Evolutionary conservation across 2,113 vertebrate genomes (phyloP), one percentile per base, ranked within the genome.

Genomic region (Mormyrus iriodes): DNA sequence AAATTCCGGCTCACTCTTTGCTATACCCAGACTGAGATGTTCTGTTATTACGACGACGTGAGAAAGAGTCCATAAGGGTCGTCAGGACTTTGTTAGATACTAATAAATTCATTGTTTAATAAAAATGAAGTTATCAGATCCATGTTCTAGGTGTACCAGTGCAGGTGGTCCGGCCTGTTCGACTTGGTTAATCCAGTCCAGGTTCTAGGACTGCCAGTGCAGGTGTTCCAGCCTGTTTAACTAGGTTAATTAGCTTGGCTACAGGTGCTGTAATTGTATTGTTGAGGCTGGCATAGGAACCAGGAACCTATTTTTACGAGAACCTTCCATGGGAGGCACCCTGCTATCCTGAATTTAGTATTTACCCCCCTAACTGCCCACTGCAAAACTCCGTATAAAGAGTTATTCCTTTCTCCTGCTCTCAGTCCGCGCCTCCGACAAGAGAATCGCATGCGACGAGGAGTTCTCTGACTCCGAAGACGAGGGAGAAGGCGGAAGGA

Each of bases 391-490:
- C 8, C 69, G 17, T 21, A 39, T 3, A 35, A 76, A 31, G n/a
- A 13, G 8, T 61, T 24, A 4, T 17, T 48, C 5, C 90, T 82
- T 48, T 44, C 88, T 84, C 88, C 39, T 88, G 31, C 87, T 88
- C 90, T 61, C 92, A 99, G 98, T 99, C 90, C 95, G 97, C 49
- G 97, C 97, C 5, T 98, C 97, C 79, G 98, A 98, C 90, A 98
- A 98, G 91, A 96, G 97, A 92, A 98, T 99, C 93, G 97, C 97
- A 61, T 98, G 98, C 55, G 97, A 98, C 61, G 97, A 98, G 89
- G 98, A 99, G 91, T 98, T 99, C 92, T 99, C 97, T 0, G 97
- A 98, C 93, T 98, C 97, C 42, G 97, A 99, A 91, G 98, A 98
- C 31, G 97, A 99, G 94, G 97, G 97, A 3, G 97, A 98, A 93